Base-by-base conservation (phyloP, 1,140 invertebrate species). In the Calliopsis andreniformis region DNA sequence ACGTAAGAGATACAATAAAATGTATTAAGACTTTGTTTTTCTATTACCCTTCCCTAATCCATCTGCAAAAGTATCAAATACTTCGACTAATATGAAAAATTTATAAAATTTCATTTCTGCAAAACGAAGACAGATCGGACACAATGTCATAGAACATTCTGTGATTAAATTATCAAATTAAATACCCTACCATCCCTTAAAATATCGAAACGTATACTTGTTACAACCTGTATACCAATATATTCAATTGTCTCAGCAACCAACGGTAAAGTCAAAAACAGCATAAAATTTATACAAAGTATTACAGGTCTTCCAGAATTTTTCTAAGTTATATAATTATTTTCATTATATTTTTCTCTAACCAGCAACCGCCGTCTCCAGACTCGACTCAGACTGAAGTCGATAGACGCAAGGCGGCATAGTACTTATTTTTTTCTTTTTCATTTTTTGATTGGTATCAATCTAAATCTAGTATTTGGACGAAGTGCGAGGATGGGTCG, bases 391-490 rank as follows among this genome's bases (percentile, higher is more conserved):
- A 58, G 75, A 56, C 56, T 79, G 72, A 59, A 67, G 72, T 81
- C 66, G 55, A 76, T 63, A 75, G 47, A 70, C 69, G 64, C 62
- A 84, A 71, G 69, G 72, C 71, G 79, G 78, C 66, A 58, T 76
- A 64, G 63, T 78, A 79, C 39, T 79, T 39, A 39, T 39, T 39
- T 39, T 49, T 56, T 78, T 68, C 42, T 75, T 45, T 73, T 78
- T 66, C 73, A 42, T 64, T 56, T 88, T 89, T 89, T 89, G 87
- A 87, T 89, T 89, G 83, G 80, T 87, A 86, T 89, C 84, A 80
- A 83, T 87, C 83, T 89, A 89, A 83, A 88, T 82, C 88, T 89
- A 89, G 66, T 88, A 89, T 87, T 89, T 89, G 88, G 88, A 89
- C 87, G 84, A 88, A 89, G 86, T 89, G 87, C 88, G 78, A 88